phyloP scores from a whole-genome alignment of 2,113 vertebrate species.

The Heptranchias perlo region DNA sequence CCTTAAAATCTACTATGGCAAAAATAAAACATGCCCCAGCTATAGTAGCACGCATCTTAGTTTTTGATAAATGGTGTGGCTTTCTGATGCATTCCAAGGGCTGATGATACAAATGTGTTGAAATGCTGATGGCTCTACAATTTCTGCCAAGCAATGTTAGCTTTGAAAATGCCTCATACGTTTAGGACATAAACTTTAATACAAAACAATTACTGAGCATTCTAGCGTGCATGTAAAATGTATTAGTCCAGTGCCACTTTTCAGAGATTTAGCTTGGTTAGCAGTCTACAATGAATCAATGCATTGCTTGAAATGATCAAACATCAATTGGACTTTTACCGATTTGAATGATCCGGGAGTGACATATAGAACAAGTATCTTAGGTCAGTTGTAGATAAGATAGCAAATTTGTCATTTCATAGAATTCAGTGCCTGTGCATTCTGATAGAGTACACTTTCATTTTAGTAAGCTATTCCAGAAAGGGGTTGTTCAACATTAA shows the following conservation, averaged over 20 bases:
- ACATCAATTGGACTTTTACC: neutral
- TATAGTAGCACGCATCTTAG: neutral
- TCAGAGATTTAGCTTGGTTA: conserved; percentile 25
- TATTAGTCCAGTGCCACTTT: conserved; percentile 7
- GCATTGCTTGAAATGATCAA: conserved; percentile 7
- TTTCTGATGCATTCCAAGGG: neutral
- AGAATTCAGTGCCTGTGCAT: neutral
- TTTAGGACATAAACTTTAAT: conserved; percentile 41
- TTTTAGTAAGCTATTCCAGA: neutral
- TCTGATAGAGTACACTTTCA: neutral
- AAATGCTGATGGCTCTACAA: conserved; percentile 33
- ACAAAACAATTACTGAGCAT: conserved; percentile 37
- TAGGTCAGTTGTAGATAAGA: neutral
- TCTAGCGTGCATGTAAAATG: conserved; percentile 16
- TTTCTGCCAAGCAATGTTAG: conserved; percentile 46
- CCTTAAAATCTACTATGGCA: conserved; percentile 8
- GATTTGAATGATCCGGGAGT: conserved; percentile 1
- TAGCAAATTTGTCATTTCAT: neutral
- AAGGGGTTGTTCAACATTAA: neutral
- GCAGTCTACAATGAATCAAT: conserved; percentile 19
- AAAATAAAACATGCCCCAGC: neutral
- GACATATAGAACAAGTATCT: neutral
- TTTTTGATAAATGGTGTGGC: conserved; percentile 12
- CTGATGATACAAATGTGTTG: conserved; percentile 27
- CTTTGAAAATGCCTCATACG: conserved; percentile 42